Evolutionary conservation across 2,797 vertebrate species (phyloP).

Genomic region (Enteromius mattozi): DNA sequence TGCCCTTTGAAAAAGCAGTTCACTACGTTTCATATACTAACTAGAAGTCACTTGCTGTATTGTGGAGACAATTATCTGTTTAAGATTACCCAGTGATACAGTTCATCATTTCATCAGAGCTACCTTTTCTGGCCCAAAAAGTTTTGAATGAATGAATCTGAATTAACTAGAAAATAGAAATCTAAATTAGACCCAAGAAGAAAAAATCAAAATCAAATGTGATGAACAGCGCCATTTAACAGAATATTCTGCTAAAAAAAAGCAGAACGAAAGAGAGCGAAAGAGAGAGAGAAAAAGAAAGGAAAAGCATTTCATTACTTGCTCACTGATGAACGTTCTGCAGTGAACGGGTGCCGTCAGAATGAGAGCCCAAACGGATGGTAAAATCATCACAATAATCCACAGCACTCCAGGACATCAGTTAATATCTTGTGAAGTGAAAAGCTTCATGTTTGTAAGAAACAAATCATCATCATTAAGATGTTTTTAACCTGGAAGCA

Average conservation of each 20-base stretch:
- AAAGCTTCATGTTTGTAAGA: background rate
- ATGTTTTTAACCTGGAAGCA: background rate
- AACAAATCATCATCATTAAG: background rate
- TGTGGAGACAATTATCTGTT: constrained; percentile 7
- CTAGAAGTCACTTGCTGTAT: constrained; percentile 1
- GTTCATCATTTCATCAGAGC: background rate
- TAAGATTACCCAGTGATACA: background rate
- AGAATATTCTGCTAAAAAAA: background rate
- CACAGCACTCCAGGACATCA: background rate
- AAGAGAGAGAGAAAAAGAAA: background rate
- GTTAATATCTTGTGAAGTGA: too few species aligned
- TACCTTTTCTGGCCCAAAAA: background rate
- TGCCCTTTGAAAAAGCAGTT: constrained; percentile 9
- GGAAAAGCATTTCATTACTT: background rate
- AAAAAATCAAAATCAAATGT: background rate
- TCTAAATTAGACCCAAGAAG: background rate
- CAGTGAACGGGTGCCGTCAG: background rate
- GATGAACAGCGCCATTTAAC: background rate
- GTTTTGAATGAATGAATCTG: background rate
- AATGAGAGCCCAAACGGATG: background rate
- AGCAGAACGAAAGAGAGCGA: background rate
- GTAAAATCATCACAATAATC: background rate
- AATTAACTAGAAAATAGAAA: background rate
- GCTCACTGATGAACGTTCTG: background rate
- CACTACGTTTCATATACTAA: constrained; percentile 9